Evolutionary conservation across 2,797 vertebrate genomes (phyloP).

Genomic region (Philypnodon macrostomus): DNA sequence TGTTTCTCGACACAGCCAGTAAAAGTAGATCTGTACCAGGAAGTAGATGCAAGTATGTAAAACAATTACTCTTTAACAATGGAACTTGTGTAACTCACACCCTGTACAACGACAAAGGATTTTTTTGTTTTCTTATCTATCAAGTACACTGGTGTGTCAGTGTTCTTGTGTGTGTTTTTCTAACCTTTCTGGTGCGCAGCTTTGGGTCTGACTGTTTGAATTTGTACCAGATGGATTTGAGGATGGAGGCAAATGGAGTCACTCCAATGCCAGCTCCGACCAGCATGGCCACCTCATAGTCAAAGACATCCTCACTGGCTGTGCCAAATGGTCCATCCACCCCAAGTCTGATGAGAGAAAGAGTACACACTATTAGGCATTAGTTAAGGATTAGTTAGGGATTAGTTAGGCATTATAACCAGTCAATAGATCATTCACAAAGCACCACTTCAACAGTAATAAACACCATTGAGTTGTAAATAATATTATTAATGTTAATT

Average conservation of each 20-base stretch:
- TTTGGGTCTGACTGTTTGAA: constrained; percentile 82
- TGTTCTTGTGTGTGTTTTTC: neutral
- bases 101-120: constrained; percentile 10
- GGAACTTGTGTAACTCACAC: neutral
- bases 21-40: constrained; percentile 89
- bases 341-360: constrained; percentile 71
- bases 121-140: neutral
- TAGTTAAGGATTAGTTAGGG: no score
- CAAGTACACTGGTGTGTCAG: neutral
- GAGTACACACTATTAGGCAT: neutral
- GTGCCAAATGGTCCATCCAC: constrained; percentile 93
- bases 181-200: constrained; percentile 86
- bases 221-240: constrained; percentile 96
- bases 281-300: constrained; percentile 90
- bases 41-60: constrained; percentile 26
- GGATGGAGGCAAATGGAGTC: constrained; percentile 91
- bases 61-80: constrained; percentile 22
- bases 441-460: no score
- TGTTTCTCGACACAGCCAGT: constrained; percentile 92
- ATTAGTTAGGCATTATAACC: no score
- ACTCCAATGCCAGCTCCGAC: constrained; percentile 89
- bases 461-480: no score
- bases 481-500: no score
- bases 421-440: no score
- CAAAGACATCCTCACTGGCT: constrained; percentile 90